Percentiles rank a stretch among this genome's conserved stretches.
phyloP scores from a whole-genome alignment of 1,140 invertebrate species.

The Drosophila azteca region DNA sequence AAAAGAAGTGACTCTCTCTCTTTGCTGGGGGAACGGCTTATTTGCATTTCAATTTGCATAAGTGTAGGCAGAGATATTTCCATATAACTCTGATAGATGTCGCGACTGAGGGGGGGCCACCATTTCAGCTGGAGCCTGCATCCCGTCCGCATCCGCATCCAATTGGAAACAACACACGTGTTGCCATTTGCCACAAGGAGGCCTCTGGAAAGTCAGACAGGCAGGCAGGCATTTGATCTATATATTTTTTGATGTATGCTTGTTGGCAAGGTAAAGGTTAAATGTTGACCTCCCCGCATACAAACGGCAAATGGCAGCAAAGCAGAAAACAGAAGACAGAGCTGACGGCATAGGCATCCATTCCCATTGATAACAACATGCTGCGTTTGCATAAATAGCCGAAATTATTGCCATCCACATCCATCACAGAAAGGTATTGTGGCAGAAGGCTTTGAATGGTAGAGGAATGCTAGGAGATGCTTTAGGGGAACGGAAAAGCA shows the following conservation, averaged over 20 bases:
- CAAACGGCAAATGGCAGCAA: constrained; percentile 15
- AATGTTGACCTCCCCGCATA: constrained; percentile 50
- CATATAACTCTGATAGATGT: constrained; percentile 45
- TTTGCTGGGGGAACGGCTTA: constrained; percentile 31
- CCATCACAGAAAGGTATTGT: constrained; percentile 53
- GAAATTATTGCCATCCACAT: constrained; percentile 53
- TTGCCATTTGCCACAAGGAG: constrained; percentile 39
- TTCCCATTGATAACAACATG: constrained; percentile 50
- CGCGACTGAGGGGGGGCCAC: constrained; percentile 22
- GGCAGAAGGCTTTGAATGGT: constrained; percentile 2
- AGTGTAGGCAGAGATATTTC: constrained; percentile 44
- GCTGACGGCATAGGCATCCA: constrained; percentile 2
- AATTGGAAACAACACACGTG: constrained; percentile 52
- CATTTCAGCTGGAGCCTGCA: too few relatives aligned
- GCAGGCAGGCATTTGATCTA: constrained; percentile 50
- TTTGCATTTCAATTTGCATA: constrained; percentile 74
- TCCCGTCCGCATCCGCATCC: constrained; percentile 3
- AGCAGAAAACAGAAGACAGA: too few relatives aligned
- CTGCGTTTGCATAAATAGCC: constrained; percentile 56
- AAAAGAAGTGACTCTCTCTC: constrained; percentile 33
- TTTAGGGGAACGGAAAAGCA: too few relatives aligned
- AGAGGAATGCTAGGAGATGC: too few relatives aligned
- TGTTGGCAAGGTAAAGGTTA: constrained; percentile 62
- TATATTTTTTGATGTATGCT: constrained; percentile 62
- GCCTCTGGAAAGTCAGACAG: not conserved